Conservation (phyloP, 37 sponge, comb jelly and placozoan species). For the Geodia barretti region DNA sequence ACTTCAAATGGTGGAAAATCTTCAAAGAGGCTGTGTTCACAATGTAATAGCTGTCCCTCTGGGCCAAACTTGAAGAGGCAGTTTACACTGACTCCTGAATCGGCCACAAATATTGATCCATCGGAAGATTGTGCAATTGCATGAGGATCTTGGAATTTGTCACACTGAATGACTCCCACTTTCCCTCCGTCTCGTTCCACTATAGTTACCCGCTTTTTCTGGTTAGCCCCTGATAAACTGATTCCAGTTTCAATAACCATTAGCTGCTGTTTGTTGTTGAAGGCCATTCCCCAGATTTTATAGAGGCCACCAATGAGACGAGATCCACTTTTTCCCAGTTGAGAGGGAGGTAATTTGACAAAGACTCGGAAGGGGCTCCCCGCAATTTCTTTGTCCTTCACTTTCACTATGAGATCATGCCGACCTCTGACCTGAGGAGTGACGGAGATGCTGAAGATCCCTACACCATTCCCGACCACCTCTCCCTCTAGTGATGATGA, state of each 20-base stretch:
- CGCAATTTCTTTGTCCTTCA: not conserved
- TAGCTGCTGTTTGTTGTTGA: constrained; percentile 20
- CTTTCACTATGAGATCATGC: constrained; percentile 5
- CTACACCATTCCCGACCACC: no score
- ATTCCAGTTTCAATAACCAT: constrained; percentile 21
- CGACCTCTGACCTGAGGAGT: constrained; percentile 17
- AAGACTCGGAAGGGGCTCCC: constrained; percentile 13
- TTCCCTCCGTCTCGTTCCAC: constrained; percentile 1
- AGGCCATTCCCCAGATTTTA: constrained; percentile 7
- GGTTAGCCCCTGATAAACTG: not conserved
- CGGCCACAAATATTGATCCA: constrained; percentile 34
- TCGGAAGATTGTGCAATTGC: constrained; percentile 22
- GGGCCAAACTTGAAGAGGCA: constrained; percentile 15
- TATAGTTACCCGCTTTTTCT: not conserved
- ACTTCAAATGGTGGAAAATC: no score
- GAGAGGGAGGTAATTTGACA: constrained; percentile 16
- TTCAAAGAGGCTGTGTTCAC: no score
- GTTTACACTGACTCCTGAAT: constrained; percentile 10
- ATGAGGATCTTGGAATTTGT: constrained; percentile 13
- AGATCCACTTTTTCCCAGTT: constrained; percentile 12
- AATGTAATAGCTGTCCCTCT: constrained; percentile 3
- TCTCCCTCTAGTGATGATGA: no score
- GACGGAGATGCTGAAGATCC: no score
- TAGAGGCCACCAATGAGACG: not conserved
- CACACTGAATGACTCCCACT: not conserved